A percentile compares a stretch with the other conserved stretches of the same genome.
Evolutionary conservation across 2,888 invertebrate species (phyloP).

Genomic region (Oscheius sp.): DNA sequence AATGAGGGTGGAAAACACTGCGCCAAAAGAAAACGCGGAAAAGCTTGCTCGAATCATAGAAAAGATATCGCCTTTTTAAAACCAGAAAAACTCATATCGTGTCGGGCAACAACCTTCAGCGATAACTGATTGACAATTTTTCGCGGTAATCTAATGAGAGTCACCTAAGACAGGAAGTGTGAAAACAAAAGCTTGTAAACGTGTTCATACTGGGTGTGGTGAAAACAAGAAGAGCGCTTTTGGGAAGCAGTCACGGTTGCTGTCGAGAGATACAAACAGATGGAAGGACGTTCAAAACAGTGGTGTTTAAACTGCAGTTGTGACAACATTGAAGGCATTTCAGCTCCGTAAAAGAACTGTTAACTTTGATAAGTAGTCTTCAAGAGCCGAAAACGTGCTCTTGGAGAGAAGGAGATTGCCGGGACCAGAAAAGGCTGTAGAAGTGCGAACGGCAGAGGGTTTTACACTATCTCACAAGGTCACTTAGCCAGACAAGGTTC

Average conservation of each 20-base stretch:
- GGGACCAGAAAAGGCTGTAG: neutral
- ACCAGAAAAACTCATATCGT: no score
- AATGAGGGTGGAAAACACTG: no score
- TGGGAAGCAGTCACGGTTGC: neutral
- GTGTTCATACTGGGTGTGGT: no score
- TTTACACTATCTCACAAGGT: conserved; percentile 30
- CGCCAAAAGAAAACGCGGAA: no score
- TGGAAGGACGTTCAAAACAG: conserved; percentile 27
- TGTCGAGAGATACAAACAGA: conserved; percentile 2
- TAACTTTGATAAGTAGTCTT: neutral
- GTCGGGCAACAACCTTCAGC: no score
- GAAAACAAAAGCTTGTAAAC: no score
- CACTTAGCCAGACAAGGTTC: neutral
- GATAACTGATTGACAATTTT: no score
- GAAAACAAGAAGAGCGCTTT: no score
- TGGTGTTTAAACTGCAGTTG: conserved; percentile 17
- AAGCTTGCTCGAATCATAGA: no score
- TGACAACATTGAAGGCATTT: neutral
- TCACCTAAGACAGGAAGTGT: no score
- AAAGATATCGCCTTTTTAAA: no score
- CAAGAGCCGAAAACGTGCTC: conserved; percentile 6
- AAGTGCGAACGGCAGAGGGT: conserved; percentile 21
- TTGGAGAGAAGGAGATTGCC: neutral
- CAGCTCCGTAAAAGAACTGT: neutral
- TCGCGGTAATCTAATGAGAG: no score